These are phyloP conservation scores for Neosilurus mollespiculum DNA, from an alignment of 2,797 vertebrate genomes.

Conservation along the genomic window DNA sequence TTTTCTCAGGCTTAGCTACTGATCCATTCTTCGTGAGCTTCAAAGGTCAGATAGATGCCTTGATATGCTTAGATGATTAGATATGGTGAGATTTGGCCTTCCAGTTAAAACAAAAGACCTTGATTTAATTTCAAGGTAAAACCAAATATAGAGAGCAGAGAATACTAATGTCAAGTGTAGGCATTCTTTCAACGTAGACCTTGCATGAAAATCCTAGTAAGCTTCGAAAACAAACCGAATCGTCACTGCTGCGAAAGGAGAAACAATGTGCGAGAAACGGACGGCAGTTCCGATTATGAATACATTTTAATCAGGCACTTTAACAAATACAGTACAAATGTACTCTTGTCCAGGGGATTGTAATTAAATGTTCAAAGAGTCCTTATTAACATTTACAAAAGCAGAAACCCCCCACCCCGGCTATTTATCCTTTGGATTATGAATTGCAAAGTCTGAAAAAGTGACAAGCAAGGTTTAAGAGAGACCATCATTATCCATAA, in stretches of 20 bases:
- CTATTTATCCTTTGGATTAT: slow-evolving; percentile 28
- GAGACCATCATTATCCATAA: slow-evolving; percentile 31
- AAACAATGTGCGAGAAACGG: slow-evolving; percentile 22
- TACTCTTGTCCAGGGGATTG: slow-evolving; percentile 33
- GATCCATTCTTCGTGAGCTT: slow-evolving; percentile 42
- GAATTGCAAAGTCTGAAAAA: slow-evolving; percentile 33
- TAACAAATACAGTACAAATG: slow-evolving; percentile 56
- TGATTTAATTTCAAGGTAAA: slow-evolving; percentile 31
- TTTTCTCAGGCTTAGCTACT: slow-evolving; percentile 45
- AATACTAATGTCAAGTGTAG: slow-evolving; percentile 6
- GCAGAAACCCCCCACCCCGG: slow-evolving; percentile 19
- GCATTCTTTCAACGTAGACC: background rate
- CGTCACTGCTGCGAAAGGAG: background rate
- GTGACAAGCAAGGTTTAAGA: slow-evolving; percentile 11
- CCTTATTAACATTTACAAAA: slow-evolving; percentile 38
- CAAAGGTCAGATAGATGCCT: slow-evolving; percentile 36
- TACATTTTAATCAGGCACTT: slow-evolving; percentile 80
- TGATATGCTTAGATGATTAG: slow-evolving; percentile 23
- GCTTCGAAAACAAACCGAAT: background rate
- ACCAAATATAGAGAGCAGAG: slow-evolving; percentile 11
- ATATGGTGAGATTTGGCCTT: slow-evolving; percentile 23
- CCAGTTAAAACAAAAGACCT: slow-evolving; percentile 13
- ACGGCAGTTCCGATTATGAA: slow-evolving; percentile 57
- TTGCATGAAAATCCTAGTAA: background rate
- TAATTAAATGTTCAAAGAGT: slow-evolving; percentile 20